These are phyloP conservation scores for Clarias platycephalus DNA, from an alignment of 2,797 vertebrate genomes.

Conservation along the genomic window DNA sequence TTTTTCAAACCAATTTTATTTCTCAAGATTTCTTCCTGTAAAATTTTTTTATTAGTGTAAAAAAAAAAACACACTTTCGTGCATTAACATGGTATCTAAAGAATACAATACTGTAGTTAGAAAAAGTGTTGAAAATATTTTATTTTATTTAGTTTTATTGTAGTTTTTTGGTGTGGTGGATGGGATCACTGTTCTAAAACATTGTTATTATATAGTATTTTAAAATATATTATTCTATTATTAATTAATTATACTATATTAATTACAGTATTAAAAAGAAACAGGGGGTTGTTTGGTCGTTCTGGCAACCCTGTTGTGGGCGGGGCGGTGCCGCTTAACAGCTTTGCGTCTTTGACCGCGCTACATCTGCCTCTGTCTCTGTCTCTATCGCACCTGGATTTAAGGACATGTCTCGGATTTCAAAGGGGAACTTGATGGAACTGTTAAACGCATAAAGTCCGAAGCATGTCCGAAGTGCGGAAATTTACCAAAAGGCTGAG, in stretches of 20 bases:
- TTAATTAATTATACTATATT: neutral
- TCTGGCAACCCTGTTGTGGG: constrained; percentile 43
- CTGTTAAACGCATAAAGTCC: constrained; percentile 13
- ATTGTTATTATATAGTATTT: neutral
- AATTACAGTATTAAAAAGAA: no score
- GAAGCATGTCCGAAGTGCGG: constrained; percentile 86
- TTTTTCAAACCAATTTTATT: neutral
- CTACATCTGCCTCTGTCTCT: constrained; percentile 28
- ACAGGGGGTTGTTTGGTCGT: neutral
- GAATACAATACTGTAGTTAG: neutral
- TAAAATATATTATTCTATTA: neutral
- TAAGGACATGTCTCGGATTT: constrained; percentile 18
- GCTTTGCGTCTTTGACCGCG: constrained; percentile 2
- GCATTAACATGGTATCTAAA: neutral
- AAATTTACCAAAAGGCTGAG: constrained; percentile 96
- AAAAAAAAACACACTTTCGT: neutral
- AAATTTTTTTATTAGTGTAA: no score
- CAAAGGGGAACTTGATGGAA: neutral
- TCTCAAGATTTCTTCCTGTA: neutral
- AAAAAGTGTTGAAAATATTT: neutral
- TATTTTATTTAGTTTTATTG: neutral
- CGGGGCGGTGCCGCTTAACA: neutral
- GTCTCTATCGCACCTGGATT: constrained; percentile 23
- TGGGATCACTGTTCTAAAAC: no score
- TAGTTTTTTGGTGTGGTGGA: neutral